phyloP scores from a whole-genome alignment of 2,797 vertebrate genomes.

The Malurus splendens region DNA sequence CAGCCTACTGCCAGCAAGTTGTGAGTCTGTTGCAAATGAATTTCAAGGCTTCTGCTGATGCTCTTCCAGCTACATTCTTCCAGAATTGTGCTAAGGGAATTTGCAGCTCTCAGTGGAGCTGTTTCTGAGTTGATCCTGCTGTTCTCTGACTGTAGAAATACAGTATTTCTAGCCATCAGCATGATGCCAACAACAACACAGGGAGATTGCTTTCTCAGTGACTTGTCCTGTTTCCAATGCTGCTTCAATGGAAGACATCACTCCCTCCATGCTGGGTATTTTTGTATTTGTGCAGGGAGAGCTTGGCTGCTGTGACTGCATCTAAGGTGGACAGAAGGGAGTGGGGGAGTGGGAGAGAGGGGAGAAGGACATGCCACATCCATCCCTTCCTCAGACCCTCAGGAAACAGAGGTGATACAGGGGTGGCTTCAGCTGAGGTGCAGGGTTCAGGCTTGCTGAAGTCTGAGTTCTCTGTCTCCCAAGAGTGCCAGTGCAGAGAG shows the following conservation, averaged over 20 bases:
- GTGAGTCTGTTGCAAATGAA: background rate
- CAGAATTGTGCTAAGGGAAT: background rate
- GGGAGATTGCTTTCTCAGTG: background rate
- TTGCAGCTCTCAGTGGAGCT: background rate
- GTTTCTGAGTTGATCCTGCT: background rate
- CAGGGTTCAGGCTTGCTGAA: background rate
- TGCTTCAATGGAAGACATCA: background rate
- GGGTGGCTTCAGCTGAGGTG: rapidly evolving
- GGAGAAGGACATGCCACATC: background rate
- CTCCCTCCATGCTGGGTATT: rapidly evolving
- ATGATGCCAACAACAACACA: rapidly evolving
- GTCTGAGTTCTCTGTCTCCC: background rate
- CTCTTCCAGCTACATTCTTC: background rate
- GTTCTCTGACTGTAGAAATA: background rate
- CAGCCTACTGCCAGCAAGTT: background rate
- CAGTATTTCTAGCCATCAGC: background rate
- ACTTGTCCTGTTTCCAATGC: background rate
- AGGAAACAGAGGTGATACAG: background rate
- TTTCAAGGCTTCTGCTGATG: background rate
- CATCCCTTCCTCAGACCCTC: background rate
- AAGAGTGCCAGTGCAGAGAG: background rate
- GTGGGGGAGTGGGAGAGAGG: background rate
- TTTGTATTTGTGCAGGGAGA: background rate
- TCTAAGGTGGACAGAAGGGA: background rate
- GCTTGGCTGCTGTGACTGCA: background rate